phyloP scores from a whole-genome alignment of 2,113 vertebrate genomes.

The Colinus virginianus region DNA sequence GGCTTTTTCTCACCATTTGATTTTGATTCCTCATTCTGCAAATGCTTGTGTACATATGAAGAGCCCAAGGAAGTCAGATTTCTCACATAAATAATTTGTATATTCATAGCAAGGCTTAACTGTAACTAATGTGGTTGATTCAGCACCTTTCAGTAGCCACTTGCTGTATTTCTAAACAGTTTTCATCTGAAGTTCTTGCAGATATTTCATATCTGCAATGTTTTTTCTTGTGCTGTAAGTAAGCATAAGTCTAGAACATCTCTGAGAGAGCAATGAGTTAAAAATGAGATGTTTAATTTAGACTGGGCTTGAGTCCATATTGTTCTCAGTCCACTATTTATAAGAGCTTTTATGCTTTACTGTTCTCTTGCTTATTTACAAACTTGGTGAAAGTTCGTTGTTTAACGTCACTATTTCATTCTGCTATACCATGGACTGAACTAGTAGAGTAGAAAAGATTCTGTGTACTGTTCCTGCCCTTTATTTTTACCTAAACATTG shows the following conservation, averaged over 20 bases:
- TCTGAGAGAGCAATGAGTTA: neutral
- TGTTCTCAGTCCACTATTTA: neutral
- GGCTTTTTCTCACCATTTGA: neutral
- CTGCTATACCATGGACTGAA: neutral
- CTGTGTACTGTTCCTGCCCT: neutral
- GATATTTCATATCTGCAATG: neutral
- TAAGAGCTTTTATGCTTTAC: conserved; percentile 15
- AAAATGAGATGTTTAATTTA: conserved; percentile 30
- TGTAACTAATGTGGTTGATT: neutral
- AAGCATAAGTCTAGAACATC: neutral
- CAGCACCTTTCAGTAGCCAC: neutral
- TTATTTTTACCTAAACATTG: neutral
- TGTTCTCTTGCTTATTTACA: neutral
- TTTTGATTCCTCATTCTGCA: neutral
- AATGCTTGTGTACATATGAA: neutral
- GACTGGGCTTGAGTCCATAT: neutral
- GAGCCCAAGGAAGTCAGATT: neutral
- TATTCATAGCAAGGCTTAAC: neutral
- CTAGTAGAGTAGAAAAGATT: neutral
- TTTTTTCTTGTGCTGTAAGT: neutral
- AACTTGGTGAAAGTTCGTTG: neutral
- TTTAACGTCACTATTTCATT: conserved; percentile 1
- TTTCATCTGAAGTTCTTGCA: neutral
- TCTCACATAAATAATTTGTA: neutral
- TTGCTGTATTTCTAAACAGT: neutral